Conservation (phyloP, 1,140 invertebrate genomes). For the Zeugodacus cucurbitae region DNA sequence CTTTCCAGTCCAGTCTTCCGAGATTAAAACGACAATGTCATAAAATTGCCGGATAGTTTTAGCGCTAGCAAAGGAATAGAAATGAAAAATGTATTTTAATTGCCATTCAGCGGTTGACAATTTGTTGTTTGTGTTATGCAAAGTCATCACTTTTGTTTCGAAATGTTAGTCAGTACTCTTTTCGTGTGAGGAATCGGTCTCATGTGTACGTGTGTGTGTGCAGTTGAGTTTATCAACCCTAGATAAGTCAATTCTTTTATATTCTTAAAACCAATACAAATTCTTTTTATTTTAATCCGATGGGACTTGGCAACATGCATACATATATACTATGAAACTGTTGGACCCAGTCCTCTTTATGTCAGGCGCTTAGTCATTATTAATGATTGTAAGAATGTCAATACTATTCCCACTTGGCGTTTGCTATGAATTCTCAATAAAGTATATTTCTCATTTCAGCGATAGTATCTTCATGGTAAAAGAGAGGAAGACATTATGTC, state of each 20-base stretch:
- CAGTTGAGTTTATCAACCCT: neutral
- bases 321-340: neutral
- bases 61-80: neutral
- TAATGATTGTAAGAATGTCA: neutral
- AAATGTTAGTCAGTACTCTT: neutral
- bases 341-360: too few species aligned
- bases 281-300: neutral
- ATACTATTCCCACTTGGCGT: neutral
- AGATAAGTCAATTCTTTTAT: constrained; percentile 1
- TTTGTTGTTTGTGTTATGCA: neutral
- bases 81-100: neutral
- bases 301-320: neutral
- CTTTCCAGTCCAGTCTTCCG: neutral
- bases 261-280: neutral
- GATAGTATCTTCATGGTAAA: too few species aligned
- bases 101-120: neutral
- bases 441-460: neutral
- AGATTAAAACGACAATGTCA: neutral
- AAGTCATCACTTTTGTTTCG: neutral
- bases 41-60: neutral
- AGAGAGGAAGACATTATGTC: neutral
- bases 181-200: neutral
- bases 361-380: neutral
- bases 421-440: too few species aligned
- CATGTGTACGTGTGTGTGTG: neutral